Base-by-base conservation (phyloP, 2,888 invertebrate genomes). In the Gandaritis pyraliata region DNA sequence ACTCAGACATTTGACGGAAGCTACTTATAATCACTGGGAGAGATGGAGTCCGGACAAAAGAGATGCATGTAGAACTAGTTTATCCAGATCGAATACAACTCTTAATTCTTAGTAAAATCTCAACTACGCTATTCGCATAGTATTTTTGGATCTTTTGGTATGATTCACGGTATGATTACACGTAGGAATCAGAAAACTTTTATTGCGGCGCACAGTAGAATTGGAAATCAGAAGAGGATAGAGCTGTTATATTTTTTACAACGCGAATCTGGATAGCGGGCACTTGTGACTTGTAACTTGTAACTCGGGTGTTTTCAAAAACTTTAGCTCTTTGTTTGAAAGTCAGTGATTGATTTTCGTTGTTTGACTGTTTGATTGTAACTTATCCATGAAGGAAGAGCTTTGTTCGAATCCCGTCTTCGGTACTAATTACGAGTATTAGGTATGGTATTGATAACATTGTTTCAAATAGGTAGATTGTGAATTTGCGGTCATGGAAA, bases 161-260 rank as follows among this genome's bases (percentile, higher is more conserved):
- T 57, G 33, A 49, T 57, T 49, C 43, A 43, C 43, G 16, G 49
- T 57, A 36, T 57, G 49, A 57, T 57, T 49, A 43, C 57, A 49
- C 49, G 33, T 47, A 15, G 38, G 47, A 23, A 57, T 39, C 41
- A 39, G 41, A 57, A 49, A 57, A 50, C 30, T 43, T 49, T 57
- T 43, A 57, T 43, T 33, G 39, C 38, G 33, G 18, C 43, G 57
- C 49, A 48, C 39, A 55, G 39, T 29, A 39, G 47, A 39, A 49
- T 50, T 29, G 11, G 13, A 43, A 50, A 49, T 49, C 56, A 23
- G 16, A 13, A 23, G 16, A 13, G 29, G n/a, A 46, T 54, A 10
- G 18, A 47, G 47, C 11, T 15, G 46, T 54, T 47, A 55, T 46
- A 33, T 55, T 55, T 55, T 47, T 47, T 55, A 47, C 11, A 39